phyloP scores from a whole-genome alignment of 2,888 invertebrate genomes.

The Chironomus tentans region DNA sequence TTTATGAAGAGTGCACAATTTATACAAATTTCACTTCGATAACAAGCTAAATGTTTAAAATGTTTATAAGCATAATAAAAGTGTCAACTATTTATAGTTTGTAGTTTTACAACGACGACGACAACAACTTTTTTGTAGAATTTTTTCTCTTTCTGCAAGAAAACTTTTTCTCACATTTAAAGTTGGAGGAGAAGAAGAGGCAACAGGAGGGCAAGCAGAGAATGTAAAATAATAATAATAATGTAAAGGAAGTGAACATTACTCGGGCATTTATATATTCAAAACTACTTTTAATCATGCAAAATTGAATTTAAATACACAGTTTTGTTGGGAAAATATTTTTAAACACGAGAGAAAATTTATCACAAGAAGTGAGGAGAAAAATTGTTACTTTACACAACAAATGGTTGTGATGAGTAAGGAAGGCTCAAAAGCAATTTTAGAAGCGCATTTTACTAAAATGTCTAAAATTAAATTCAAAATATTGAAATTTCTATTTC shows the following conservation, averaged over 20 bases:
- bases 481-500: too few relatives aligned
- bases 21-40: background rate
- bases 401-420: background rate
- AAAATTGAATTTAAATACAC: slow-evolving; percentile 19
- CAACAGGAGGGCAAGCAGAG: background rate
- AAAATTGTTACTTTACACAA: background rate
- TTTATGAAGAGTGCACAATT: background rate
- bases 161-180: background rate
- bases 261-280: background rate
- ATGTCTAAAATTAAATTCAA: too few relatives aligned
- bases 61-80: background rate
- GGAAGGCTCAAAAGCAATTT: too few relatives aligned
- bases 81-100: background rate
- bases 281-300: slow-evolving; percentile 27
- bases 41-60: background rate
- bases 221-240: background rate
- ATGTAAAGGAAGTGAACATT: slow-evolving; percentile 4
- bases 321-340: background rate
- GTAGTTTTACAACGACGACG: background rate
- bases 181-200: background rate
- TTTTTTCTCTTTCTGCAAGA: background rate
- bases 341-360: too few relatives aligned
- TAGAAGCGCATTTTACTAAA: background rate
- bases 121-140: background rate
- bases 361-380: background rate